These are phyloP conservation scores for Nysson spinosus DNA, from an alignment of 2,888 invertebrate species.

Conservation along the genomic window DNA sequence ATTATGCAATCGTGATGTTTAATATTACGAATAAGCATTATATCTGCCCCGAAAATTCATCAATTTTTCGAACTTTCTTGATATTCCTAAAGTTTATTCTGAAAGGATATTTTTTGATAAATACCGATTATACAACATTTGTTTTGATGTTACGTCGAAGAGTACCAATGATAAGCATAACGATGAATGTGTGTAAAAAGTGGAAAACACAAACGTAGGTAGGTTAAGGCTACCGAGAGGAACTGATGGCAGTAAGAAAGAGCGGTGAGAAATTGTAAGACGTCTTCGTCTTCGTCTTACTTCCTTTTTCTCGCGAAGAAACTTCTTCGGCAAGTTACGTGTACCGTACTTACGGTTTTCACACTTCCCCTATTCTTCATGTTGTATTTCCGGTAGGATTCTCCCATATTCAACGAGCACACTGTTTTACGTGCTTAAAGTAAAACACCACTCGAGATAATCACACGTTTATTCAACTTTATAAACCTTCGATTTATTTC, in stretches of 20 bases:
- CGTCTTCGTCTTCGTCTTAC: conserved; percentile 20
- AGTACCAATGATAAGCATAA: no score
- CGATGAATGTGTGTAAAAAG: conserved; percentile 3
- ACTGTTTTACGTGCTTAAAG: not conserved
- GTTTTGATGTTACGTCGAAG: no score
- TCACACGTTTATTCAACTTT: conserved; percentile 10
- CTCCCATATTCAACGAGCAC: not conserved
- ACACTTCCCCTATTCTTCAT: conserved; percentile 18
- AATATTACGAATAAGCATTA: no score
- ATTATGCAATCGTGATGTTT: no score
- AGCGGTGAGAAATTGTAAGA: conserved; percentile 45
- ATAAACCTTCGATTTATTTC: not conserved
- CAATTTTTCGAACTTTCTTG: no score
- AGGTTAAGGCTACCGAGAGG: conserved; percentile 23
- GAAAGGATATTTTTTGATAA: no score
- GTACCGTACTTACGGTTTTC: conserved; percentile 29
- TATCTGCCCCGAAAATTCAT: no score
- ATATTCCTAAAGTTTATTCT: no score
- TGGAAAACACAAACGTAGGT: conserved; percentile 7
- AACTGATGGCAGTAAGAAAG: conserved; percentile 33
- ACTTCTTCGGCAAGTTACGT: conserved; percentile 29
- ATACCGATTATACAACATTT: no score
- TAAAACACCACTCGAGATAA: conserved; percentile 8
- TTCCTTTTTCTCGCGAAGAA: conserved; percentile 41
- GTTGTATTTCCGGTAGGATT: conserved; percentile 3